These are phyloP conservation scores for Micromys minutus DNA, from an alignment of 2,113 vertebrate genomes.

Conservation along the genomic window DNA sequence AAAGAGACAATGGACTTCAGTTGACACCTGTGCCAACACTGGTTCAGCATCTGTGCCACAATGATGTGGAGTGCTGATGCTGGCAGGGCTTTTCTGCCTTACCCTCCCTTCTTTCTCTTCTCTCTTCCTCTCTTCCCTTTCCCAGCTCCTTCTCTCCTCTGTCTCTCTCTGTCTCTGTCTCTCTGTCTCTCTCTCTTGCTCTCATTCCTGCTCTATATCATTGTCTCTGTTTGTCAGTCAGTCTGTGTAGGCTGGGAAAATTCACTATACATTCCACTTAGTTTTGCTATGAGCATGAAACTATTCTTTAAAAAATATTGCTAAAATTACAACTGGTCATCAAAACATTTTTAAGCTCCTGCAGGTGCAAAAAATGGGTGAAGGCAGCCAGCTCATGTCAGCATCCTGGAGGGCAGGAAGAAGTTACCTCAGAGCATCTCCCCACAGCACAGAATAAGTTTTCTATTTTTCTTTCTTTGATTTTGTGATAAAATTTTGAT, in stretches of 20 bases:
- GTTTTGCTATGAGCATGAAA: background rate
- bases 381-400: too few species aligned
- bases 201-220: too few species aligned
- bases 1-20: too few species aligned
- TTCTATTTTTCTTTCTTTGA: slow-evolving; percentile 49
- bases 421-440: slow-evolving; percentile 66
- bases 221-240: background rate
- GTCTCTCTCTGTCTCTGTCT: background rate
- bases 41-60: background rate
- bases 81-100: too few species aligned
- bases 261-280: background rate
- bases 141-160: too few species aligned
- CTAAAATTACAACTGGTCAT: background rate
- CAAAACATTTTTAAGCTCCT: background rate
- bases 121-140: too few species aligned
- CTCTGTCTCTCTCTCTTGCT: background rate
- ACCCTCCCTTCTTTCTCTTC: too few species aligned
- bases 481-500: background rate
- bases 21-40: background rate
- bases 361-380: background rate
- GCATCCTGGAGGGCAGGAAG: background rate
- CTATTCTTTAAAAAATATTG: too few species aligned
- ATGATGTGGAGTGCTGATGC: background rate
- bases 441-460: slow-evolving; percentile 52
- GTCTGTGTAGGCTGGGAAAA: background rate